Percentiles rank a stretch among this genome's conserved stretches.
Conservation (phyloP, 2,888 invertebrate genomes). For the Cephus sareptanus region DNA sequence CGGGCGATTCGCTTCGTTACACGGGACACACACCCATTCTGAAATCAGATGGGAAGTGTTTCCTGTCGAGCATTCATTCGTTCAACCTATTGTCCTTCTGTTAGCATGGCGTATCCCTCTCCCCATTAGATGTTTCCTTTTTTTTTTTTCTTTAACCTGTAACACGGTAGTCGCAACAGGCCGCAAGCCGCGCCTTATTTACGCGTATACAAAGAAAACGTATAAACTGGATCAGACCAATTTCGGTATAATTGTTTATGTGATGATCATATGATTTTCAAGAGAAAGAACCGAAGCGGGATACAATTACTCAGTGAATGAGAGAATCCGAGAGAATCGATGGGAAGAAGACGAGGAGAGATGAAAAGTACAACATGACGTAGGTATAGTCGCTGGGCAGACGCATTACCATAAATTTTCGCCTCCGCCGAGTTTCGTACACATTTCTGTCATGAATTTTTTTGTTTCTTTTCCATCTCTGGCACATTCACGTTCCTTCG, state of each 20-base stretch:
- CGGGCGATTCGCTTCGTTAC: conserved; percentile 43
- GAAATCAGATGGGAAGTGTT: conserved; percentile 54
- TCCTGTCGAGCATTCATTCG: conserved; percentile 51
- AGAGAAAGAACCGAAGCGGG: not conserved
- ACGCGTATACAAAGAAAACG: not conserved
- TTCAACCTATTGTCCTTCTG: conserved; percentile 30
- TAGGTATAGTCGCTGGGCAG: conserved; percentile 15
- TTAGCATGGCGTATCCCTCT: conserved; percentile 6
- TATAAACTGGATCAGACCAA: not conserved
- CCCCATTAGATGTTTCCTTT: not conserved
- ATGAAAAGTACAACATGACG: not conserved
- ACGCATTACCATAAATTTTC: conserved; percentile 21
- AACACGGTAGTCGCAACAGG: not conserved
- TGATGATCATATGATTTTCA: not conserved
- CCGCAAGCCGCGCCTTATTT: not conserved
- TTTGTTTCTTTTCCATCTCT: conserved; percentile 22
- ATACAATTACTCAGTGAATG: not conserved
- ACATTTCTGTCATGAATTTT: conserved; percentile 12
- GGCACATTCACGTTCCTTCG: conserved; percentile 14
- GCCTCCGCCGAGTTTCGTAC: conserved; percentile 12
- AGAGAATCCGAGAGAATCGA: not conserved
- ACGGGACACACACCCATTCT: conserved; percentile 43
- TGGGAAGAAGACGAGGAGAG: not conserved
- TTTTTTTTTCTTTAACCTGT: not conserved
- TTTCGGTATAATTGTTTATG: not conserved